phyloP scores from a whole-genome alignment of 2,113 vertebrate species.

The Danionella cerebrum region DNA sequence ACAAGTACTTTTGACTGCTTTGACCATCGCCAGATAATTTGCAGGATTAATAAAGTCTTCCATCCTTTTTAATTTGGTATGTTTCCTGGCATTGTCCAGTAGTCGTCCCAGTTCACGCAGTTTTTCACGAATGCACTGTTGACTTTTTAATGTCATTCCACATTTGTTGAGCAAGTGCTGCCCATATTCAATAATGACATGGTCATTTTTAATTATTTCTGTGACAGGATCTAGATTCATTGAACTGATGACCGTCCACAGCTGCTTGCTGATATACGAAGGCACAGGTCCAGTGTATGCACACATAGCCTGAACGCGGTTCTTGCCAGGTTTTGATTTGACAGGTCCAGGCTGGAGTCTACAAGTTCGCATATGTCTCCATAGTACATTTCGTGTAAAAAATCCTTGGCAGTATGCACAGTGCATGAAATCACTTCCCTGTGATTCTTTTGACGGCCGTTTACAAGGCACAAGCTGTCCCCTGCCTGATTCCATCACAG shows the following conservation, averaged over 20 bases:
- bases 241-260: slow-evolving; percentile 30
- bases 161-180: slow-evolving; percentile 43
- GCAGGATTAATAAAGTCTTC: slow-evolving; percentile 36
- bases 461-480: slow-evolving; percentile 38
- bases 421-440: slow-evolving; percentile 38
- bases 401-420: slow-evolving; percentile 39
- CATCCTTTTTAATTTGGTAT: slow-evolving; percentile 24
- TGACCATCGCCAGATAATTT: slow-evolving; percentile 34
- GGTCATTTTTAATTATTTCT: slow-evolving; percentile 29
- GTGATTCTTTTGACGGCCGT: slow-evolving; percentile 10
- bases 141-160: slow-evolving; percentile 30
- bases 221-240: slow-evolving; percentile 40
- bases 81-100: slow-evolving; percentile 19
- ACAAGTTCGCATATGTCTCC: slow-evolving; percentile 26
- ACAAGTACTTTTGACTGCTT: slow-evolving; percentile 35
- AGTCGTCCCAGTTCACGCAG: slow-evolving; percentile 42
- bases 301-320: slow-evolving; percentile 33
- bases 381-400: slow-evolving; percentile 40
- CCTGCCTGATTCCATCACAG: slow-evolving; percentile 37
- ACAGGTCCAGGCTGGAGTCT: slow-evolving; percentile 19
- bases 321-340: slow-evolving; percentile 35
- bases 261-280: slow-evolving; percentile 14
- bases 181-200: slow-evolving; percentile 28
- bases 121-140: slow-evolving; percentile 30
- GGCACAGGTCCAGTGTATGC: slow-evolving; percentile 26